A percentile compares a stretch with the other conserved stretches of the same genome.
Conservation (phyloP, 2,888 invertebrate species). For the Quadroppia sp. region DNA sequence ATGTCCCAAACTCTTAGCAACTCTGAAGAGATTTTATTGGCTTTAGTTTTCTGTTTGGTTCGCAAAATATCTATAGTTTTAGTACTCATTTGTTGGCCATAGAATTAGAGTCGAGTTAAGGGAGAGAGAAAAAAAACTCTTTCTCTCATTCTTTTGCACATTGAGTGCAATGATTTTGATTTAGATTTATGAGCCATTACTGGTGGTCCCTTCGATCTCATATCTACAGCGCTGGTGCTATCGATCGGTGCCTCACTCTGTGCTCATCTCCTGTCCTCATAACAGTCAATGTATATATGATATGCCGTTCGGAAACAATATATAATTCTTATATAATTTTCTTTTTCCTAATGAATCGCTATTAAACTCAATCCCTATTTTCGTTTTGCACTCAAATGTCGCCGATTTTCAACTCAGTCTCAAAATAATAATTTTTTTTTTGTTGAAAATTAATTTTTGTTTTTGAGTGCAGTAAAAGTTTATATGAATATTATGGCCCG, state of each 20-base stretch:
- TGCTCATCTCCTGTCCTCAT: background rate
- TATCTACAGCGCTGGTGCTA: conserved; percentile 3
- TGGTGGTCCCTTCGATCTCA: conserved; percentile 30
- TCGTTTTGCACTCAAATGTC: no score
- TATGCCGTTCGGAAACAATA: background rate
- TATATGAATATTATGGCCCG: no score
- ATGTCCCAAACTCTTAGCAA: conserved; percentile 22
- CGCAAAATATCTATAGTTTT: background rate
- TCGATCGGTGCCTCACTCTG: conserved; percentile 10
- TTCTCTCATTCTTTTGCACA: conserved; percentile 15
- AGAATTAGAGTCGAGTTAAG: background rate
- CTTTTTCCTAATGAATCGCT: background rate
- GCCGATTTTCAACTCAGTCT: no score
- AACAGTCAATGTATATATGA: conserved; percentile 14
- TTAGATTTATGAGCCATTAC: conserved; percentile 37
- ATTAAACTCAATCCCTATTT: no score
- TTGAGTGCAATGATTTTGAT: conserved; percentile 18
- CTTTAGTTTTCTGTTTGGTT: conserved; percentile 19
- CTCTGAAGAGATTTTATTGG: conserved; percentile 20
- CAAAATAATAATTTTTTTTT: no score
- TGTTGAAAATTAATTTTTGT: no score
- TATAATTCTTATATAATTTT: background rate
- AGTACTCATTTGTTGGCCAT: background rate
- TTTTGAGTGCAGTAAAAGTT: no score
- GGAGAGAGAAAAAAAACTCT: background rate